Conservation (phyloP, 2,888 invertebrate species). For the Molorchus minor region DNA sequence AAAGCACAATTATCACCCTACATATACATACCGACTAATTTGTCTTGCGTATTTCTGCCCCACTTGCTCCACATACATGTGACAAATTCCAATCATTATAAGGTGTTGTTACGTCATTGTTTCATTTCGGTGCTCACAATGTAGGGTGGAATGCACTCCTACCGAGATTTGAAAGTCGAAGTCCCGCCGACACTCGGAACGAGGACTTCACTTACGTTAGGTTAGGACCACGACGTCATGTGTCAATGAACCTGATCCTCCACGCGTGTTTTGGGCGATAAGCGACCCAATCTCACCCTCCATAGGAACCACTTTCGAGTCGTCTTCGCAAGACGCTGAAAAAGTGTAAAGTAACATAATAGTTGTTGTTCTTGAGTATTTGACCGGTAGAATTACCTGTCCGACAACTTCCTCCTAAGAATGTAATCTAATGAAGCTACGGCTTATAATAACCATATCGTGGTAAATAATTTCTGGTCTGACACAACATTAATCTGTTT, state of each 20-base stretch:
- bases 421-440: conserved; percentile 14
- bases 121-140: conserved; percentile 34
- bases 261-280: conserved; percentile 45
- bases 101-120: conserved; percentile 40
- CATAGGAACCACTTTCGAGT: conserved; percentile 17
- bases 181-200: conserved; percentile 12
- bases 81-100: conserved; percentile 28
- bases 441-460: not conserved
- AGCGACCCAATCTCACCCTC: conserved; percentile 25
- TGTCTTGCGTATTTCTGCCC: too few species aligned
- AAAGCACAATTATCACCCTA: too few species aligned
- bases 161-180: conserved; percentile 32
- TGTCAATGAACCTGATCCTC: conserved; percentile 50
- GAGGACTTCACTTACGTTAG: conserved; percentile 51
- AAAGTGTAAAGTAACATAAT: conserved; percentile 33
- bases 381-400: conserved; percentile 25
- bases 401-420: conserved; percentile 16
- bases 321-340: conserved; percentile 11
- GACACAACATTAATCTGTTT: too few species aligned
- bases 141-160: conserved; percentile 40
- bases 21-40: too few species aligned
- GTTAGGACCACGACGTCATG: conserved; percentile 53
- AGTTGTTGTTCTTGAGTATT: conserved; percentile 28
- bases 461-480: not conserved
- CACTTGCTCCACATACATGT: too few species aligned